Conservation (phyloP, 1,140 invertebrate genomes). For the Ectropis grisescens region DNA sequence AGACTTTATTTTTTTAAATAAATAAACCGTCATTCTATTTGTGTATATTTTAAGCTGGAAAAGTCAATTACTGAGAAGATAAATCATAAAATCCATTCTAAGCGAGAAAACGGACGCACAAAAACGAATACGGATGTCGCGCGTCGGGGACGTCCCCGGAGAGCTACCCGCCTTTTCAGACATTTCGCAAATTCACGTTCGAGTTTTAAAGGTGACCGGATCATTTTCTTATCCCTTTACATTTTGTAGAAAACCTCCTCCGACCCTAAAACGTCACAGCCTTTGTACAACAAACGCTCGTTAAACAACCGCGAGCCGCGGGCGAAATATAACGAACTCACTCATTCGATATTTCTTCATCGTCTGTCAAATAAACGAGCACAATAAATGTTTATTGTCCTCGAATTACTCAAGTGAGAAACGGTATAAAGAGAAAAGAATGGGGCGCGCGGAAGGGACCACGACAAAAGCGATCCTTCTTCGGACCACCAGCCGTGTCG, state of each 20-base stretch:
- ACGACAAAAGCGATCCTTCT: constrained; percentile 65
- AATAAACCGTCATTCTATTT: neutral
- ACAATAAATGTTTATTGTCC: constrained; percentile 67
- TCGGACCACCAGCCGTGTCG: constrained; percentile 62
- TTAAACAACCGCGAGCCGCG: constrained; percentile 22
- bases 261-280: constrained; percentile 6
- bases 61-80: constrained; percentile 41
- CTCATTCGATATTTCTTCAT: constrained; percentile 59
- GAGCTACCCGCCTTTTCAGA: constrained; percentile 25
- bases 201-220: constrained; percentile 24
- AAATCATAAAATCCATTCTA: constrained; percentile 37
- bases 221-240: constrained; percentile 21
- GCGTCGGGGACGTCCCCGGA: constrained; percentile 12
- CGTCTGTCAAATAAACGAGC: constrained; percentile 57
- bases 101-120: constrained; percentile 31
- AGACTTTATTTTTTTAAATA: no score
- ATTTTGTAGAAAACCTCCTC: constrained; percentile 9
- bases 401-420: constrained; percentile 66
- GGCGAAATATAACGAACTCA: constrained; percentile 37
- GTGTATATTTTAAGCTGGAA: no score
- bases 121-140: constrained; percentile 40
- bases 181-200: constrained; percentile 34
- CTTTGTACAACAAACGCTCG: constrained; percentile 17
- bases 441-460: constrained; percentile 54
- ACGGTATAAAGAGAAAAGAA: constrained; percentile 65